Evolutionary conservation across 92 coral and sea anemone genomes (phyloP), one percentile per base, ranked within the genome.

Genomic region (Epizoanthus illoricatus): DNA sequence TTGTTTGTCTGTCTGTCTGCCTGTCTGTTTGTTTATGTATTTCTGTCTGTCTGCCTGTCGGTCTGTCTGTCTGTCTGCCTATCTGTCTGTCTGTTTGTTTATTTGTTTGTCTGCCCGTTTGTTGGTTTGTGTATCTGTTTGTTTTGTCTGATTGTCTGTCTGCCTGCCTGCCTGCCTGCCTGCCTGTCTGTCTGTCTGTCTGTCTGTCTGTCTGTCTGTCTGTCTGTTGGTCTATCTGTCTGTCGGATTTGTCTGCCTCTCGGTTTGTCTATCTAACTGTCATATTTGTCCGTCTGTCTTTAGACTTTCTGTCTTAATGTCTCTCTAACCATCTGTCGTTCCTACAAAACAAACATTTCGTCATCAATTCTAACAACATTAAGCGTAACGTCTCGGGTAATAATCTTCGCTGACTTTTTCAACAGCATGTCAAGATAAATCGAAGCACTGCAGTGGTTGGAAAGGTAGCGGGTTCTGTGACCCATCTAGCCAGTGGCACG

Each of bases 391-490:
- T 57, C 58, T 80, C 43, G 5, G 8, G 49, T 43, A 45, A 62
- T 4, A 19, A 78, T 17, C 11, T 69, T 36, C 16, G 52, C 20
- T 11, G 10, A 5, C 23, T 67, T 80, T 20, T 66, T 43, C 80
- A 78, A 85, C 83, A 66, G 90, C 12, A 10, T 95, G 98, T 65
- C 12, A 10, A 7, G 98, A 95, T 81, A 89, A 87, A 81, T 66
- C 82, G 58, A 18, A 60, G 60, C 67, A 89, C 86, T 95, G 98
- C 64, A 0, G 78, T 8, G 85, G 91, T 47, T 95, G 98, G 98
- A 95, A 90, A 23, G 57, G 7, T 3, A 39, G 11, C n/a, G 97
- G 97, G 10, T 95, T 45, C 70, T 95, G 98, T 64, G 88, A 59
- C 2, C 18, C 41, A 2, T 70, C 79, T 18, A 80, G 89, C 66